Evolutionary conservation across 2,888 invertebrate genomes (phyloP), one percentile per base, ranked within the genome.

Genomic region (Lasioglossum leucozonium): DNA sequence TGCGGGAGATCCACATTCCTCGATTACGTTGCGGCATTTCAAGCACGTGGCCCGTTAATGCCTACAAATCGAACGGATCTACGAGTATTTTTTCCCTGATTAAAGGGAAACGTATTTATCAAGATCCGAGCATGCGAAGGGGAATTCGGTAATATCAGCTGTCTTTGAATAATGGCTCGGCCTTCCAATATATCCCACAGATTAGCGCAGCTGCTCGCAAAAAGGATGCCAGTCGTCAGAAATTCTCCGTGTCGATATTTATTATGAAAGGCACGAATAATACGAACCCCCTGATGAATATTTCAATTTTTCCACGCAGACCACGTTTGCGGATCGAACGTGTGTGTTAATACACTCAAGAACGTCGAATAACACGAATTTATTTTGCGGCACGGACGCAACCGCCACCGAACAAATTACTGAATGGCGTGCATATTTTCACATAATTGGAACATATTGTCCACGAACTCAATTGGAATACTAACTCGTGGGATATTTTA

Each of bases 21-120:
- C 72, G 44, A 69, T 51, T 44, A 42, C 44, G 65, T 65, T 22
- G 26, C 30, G 34, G 42, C 40, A 13, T 26, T 18, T 47, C 40
- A 22, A 44, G 62, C 74, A 83, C 73, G 37, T 55, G 77, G 62
- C 76, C 86, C 47, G 81, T 87, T 84, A 86, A 85, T 85, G 81
- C 85, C 81, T 87, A 83, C 88, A 86, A 89, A 86, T 88, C 85
- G 86, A 79, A 71, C n/a, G 42, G 79, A 71, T 85, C 58, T 58
- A 2, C 26, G 13, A 72, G 77, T 79, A 77, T 83, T 82, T 85
- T 77, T 75, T 73, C 71, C 26, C 8, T 42, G 42, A 72, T 72
- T 69, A 65, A 18, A 5, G 58, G 44, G 16, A 44, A 55, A 42
- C 42, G 22, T 37, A 72, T 73, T 81, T 47, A 40, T 81, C 81